phyloP scores from a whole-genome alignment of 1,140 invertebrate species.

The Drosophila mayri region DNA sequence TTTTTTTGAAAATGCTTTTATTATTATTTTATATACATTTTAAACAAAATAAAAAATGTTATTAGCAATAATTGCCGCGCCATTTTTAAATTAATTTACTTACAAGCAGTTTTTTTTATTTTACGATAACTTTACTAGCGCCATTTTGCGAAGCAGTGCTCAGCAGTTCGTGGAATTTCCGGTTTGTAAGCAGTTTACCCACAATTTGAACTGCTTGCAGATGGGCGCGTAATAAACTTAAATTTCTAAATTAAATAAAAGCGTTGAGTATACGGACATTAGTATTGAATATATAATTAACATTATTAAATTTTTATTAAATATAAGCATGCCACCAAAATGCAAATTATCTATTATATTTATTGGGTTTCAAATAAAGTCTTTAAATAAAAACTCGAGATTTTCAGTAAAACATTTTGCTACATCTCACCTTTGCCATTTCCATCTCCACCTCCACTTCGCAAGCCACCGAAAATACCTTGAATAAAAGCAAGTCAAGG shows the following conservation, averaged over 20 bases:
- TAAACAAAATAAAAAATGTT: no score
- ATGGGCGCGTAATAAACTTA: neutral
- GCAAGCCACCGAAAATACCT: slow-evolving; percentile 10
- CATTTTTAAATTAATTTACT: no score
- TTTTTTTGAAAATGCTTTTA: no score
- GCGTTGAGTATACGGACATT: no score
- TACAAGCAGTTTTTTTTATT: no score
- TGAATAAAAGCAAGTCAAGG: slow-evolving; percentile 10
- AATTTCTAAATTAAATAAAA: neutral
- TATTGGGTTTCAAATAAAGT: no score
- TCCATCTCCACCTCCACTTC: slow-evolving; percentile 5
- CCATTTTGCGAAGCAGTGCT: neutral
- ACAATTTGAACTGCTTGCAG: neutral
- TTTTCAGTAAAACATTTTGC: neutral
- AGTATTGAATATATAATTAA: no score
- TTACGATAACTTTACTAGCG: neutral
- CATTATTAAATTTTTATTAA: no score
- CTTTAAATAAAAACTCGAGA: neutral
- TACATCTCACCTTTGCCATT: slow-evolving; percentile 24
- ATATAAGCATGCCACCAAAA: no score
- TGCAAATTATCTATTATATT: no score
- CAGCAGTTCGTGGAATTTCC: neutral
- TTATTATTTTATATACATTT: no score
- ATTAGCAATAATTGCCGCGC: no score
- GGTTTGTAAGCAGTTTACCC: neutral